Base-by-base conservation (phyloP, 2,113 vertebrate genomes). In the Xyliphius kryptos region DNA sequence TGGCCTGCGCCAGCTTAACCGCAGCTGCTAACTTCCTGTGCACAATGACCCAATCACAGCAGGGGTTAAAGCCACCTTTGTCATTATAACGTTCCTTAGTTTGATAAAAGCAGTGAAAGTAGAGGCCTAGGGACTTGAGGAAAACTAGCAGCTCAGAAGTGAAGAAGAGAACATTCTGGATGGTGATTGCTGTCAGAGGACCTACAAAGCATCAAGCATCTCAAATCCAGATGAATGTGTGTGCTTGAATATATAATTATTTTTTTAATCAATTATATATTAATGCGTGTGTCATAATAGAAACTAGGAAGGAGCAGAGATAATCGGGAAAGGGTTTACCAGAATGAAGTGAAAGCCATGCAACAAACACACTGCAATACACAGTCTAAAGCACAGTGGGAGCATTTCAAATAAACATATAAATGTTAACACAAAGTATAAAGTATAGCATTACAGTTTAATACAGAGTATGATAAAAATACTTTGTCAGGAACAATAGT, bases 1-100 rank as follows among this genome's bases (percentile, higher is more conserved):
- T 91, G 72, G 91, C 88, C 80, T 98, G 96, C 65, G 91, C 93
- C 85, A 98, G 92, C 80, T 98, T 98, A 82, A 92, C 86, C 5
- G 92, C 94, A 77, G 96, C 93, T 73, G 93, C 95, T 83, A 97
- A 89, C 89, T 98, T 98, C 88, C 96, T 98, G 89, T 83, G 77
- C 82, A 85, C 67, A 78, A 67, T 48, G 73, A 82, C 76, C 84
- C 87, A 87, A 89, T 82, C 76, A 86, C 77, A 87, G 74, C 73
- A 84, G 44, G 74, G 70, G 68, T 86, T 82, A 85, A 63, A 47
- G 73, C 22, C 40, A 64, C 15, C 26, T 37, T 37, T 5, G 32
- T 55, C 61, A 68, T 63, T 56, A 50, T 52, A 17, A 72, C 55
- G 61, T 21, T 62, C 43, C 61, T 52, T 68, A 64, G 17, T 22